Base-by-base conservation (phyloP, 2,888 invertebrate genomes). In the Cyclophora punctaria region DNA sequence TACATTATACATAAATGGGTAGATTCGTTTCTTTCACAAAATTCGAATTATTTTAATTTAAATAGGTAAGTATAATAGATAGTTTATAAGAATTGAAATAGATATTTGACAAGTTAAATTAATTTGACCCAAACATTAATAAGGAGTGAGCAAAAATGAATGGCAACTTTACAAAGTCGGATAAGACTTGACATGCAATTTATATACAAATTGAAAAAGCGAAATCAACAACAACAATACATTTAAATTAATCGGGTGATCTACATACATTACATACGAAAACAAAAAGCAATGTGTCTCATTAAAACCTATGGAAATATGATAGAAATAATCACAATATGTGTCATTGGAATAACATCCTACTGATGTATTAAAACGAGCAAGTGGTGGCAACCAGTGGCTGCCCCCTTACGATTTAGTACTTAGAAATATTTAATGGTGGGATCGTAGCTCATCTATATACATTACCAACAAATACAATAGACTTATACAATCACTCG, bases 401-500 rank as follows among this genome's bases (percentile, higher is more conserved):
- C 77, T 20, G 81, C 78, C 83, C 80, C 82, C 80, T 82, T 33
- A 83, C 60, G 73, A 78, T 79, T 80, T 85, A 86, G 79, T 81
- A 83, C 85, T 84, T 84, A 87, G 20, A 20, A 78, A 82, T 85
- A 86, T 82, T 86, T 75, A 80, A 86, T 88, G 88, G 88, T 88
- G 88, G 88, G 88, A 86, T 87, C 81, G 79, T 82, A 87, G 78
- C 79, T 87, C 82, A 80, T 83, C 79, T 87, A 88, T 86, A 80
- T 86, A 87, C 84, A 86, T 81, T 82, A 84, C 85, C 83, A 77
- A 83, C 83, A 78, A 78, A 78, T 83, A 80, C 72, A 80, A 76
- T 81, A 83, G 76, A 84, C 80, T 81, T 78, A 80, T 79, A 82
- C 81, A 82, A 83, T 83, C 85, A 83, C 80, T 83, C 84, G 79